Percentiles rank a stretch among this genome's conserved stretches.
Evolutionary conservation across 2,113 vertebrate genomes (phyloP).

Genomic region (Burhinus bistriatus): DNA sequence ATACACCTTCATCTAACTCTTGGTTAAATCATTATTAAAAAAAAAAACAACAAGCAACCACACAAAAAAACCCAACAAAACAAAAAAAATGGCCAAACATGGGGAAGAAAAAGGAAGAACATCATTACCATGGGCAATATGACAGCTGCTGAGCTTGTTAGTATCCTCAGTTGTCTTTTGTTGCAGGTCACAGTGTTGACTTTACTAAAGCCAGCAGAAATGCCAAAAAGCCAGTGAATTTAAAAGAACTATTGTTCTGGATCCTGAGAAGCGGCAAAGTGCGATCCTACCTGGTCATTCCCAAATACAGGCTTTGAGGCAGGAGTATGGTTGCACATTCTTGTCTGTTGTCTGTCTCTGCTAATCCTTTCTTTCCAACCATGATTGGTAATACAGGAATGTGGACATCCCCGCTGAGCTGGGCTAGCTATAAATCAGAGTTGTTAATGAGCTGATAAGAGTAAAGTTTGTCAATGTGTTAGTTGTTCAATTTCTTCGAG

Average conservation of each 20-base stretch:
- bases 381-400: neutral
- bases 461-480: neutral
- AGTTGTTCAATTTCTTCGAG: neutral
- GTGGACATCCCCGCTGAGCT: neutral
- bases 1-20: neutral
- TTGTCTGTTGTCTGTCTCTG: neutral
- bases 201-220: neutral
- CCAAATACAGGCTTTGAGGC: neutral
- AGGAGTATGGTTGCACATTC: neutral
- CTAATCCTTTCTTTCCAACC: neutral
- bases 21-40: neutral
- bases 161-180: neutral
- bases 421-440: neutral
- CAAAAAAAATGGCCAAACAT: neutral
- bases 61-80: neutral
- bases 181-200: neutral
- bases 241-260: neutral
- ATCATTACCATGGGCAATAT: neutral
- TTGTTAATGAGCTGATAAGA: neutral
- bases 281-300: neutral
- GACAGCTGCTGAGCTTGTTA: neutral
- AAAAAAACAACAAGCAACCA: neutral
- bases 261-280: neutral
- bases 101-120: neutral
- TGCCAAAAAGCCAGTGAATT: neutral